Evolutionary conservation across 2,888 invertebrate species (phyloP).

Genomic region (Tachina fera): DNA sequence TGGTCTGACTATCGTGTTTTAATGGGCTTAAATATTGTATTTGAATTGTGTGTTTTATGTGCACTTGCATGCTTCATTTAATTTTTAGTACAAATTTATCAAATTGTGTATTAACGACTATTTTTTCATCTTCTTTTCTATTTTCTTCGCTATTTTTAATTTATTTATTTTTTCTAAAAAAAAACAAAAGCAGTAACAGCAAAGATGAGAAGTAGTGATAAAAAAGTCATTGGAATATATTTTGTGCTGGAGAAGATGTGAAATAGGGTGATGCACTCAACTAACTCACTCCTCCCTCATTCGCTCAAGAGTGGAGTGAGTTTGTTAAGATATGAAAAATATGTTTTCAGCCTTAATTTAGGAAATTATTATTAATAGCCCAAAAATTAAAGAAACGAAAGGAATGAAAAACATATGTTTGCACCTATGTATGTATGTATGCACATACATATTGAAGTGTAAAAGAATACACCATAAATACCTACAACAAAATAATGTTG

Average conservation of each 20-base stretch:
- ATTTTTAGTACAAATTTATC: constrained; percentile 67
- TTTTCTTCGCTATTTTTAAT: constrained; percentile 20
- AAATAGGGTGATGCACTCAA: constrained; percentile 18
- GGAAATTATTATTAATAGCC: constrained; percentile 57
- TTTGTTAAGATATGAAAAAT: constrained; percentile 40
- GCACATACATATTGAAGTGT: not conserved
- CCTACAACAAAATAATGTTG: constrained; percentile 29
- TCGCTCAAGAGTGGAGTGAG: not conserved
- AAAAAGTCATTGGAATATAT: constrained; percentile 38
- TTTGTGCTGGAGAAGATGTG: constrained; percentile 17
- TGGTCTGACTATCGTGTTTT: constrained; percentile 46
- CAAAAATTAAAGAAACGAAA: constrained; percentile 10
- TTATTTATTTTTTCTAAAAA: constrained; percentile 14
- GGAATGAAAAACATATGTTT: not conserved
- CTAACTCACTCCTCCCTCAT: constrained; percentile 2
- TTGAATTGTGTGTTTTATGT: constrained; percentile 49
- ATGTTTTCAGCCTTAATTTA: constrained; percentile 48
- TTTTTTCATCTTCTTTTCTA: constrained; percentile 32
- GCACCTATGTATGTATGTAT: not conserved
- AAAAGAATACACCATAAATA: constrained; percentile 16
- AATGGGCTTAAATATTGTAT: constrained; percentile 15
- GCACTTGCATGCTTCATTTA: constrained; percentile 67
- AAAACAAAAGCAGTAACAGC: not conserved
- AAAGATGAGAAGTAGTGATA: constrained; percentile 56
- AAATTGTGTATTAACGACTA: constrained; percentile 61